phyloP scores from a whole-genome alignment of 2,797 vertebrate genomes.

The Telmatherina bonti region DNA sequence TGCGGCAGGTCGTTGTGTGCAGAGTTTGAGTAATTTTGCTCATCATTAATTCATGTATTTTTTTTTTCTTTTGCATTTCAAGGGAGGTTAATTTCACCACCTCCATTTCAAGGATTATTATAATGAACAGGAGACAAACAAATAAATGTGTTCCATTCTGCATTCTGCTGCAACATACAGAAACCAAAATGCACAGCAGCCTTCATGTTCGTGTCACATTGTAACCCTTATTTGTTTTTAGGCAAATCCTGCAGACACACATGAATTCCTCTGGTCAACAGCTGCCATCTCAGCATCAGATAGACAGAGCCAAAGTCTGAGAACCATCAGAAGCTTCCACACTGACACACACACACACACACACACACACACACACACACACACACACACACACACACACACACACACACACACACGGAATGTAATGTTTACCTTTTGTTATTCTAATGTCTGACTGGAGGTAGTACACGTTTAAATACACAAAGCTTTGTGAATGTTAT shows the following conservation, averaged over 20 bases:
- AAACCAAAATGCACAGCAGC: conserved; percentile 33
- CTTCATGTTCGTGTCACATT: conserved; percentile 60
- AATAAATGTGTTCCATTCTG: conserved; percentile 52
- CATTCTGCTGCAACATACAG: conserved; percentile 37
- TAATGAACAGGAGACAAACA: conserved; percentile 66
- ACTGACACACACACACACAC: conserved; percentile 26
- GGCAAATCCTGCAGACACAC: conserved; percentile 82
- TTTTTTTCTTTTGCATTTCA: conserved; percentile 70
- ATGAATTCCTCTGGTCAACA: conserved; percentile 82
- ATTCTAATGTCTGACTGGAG: neutral
- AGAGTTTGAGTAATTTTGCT: conserved; percentile 81
- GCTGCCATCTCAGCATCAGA: conserved; percentile 82
- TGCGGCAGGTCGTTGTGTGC: conserved; percentile 72
- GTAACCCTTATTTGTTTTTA: conserved; percentile 78
- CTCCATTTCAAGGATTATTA: conserved; percentile 58
- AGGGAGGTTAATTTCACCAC: conserved; percentile 63
- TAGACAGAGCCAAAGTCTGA: conserved; percentile 80
- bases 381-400: too few relatives aligned
- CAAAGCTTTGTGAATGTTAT: neutral
- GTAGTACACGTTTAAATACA: neutral
- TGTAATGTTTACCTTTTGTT: conserved; percentile 21
- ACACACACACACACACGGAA: conserved; percentile 36
- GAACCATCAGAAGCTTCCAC: conserved; percentile 76
- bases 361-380: too few relatives aligned
- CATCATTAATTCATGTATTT: conserved; percentile 81